These are phyloP conservation scores for Oxycera nigricornis DNA, from an alignment of 2,888 invertebrate species.

Conservation along the genomic window DNA sequence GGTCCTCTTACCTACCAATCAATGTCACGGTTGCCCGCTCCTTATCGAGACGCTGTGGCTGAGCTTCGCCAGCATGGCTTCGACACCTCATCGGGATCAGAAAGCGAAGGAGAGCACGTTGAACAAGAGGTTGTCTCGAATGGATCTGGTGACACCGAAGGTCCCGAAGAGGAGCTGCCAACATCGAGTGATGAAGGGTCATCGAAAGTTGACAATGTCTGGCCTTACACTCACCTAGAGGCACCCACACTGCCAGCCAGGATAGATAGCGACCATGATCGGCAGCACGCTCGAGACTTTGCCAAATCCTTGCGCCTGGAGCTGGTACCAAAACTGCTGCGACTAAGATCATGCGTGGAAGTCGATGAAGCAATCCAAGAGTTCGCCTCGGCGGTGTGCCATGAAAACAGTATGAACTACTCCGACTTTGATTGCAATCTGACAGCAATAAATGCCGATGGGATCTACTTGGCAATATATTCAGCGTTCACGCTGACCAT, in stretches of 20 bases:
- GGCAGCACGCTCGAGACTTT: conserved; percentile 86
- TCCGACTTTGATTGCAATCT: conserved; percentile 67
- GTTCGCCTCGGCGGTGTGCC: conserved; percentile 90
- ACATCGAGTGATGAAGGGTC: conserved; percentile 63
- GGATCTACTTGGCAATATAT: conserved; percentile 90
- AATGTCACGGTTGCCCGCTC: conserved; percentile 81
- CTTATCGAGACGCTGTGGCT: conserved; percentile 78
- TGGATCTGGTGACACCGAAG: conserved; percentile 73
- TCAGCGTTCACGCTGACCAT: conserved; percentile 83
- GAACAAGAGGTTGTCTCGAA: conserved; percentile 75
- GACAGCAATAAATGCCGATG: conserved; percentile 87
- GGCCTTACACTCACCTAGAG: conserved; percentile 62
- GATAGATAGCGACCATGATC: conserved; percentile 79
- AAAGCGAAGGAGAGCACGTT: conserved; percentile 72
- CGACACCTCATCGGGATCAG: conserved; percentile 66
- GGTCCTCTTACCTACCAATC: conserved; percentile 87
- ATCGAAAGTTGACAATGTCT: conserved; percentile 60
- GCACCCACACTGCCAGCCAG: conserved; percentile 60
- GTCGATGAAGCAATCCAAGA: conserved; percentile 91
- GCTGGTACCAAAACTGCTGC: conserved; percentile 77
- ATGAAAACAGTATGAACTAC: conserved; percentile 67
- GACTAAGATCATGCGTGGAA: conserved; percentile 81
- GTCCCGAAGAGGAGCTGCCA: conserved; percentile 72
- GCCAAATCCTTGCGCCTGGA: conserved; percentile 77
- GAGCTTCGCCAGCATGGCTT: conserved; percentile 71